Conservation (phyloP, 2,113 vertebrate genomes). For the Bombycilla garrulus region DNA sequence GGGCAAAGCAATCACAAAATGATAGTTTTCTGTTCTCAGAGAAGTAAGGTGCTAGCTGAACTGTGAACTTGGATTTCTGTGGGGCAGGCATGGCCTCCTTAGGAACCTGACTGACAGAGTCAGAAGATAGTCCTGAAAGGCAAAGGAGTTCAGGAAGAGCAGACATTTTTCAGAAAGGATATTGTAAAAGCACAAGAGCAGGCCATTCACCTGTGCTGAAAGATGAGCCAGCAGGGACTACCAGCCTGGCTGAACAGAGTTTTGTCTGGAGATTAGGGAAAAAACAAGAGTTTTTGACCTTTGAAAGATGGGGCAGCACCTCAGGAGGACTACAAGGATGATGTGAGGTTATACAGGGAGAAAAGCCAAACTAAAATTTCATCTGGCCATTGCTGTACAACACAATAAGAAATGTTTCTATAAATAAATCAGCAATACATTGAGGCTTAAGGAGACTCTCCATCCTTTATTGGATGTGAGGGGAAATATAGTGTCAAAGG, state of each 20-base stretch:
- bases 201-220: background rate
- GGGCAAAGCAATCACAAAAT: background rate
- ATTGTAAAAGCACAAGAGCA: background rate
- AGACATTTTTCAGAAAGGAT: background rate
- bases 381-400: background rate
- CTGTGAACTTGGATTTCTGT: background rate
- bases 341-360: background rate
- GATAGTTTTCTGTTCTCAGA: background rate
- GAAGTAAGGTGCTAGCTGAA: background rate
- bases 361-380: background rate
- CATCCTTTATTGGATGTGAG: background rate
- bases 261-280: background rate
- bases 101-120: background rate
- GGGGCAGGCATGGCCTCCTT: background rate
- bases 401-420: background rate
- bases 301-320: background rate
- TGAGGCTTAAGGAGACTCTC: background rate
- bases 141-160: background rate
- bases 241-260: background rate
- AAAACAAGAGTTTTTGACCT: background rate
- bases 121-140: background rate
- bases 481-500: background rate
- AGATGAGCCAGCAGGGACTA: background rate
- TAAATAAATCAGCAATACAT: background rate
- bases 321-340: background rate